phyloP scores from a whole-genome alignment of 2,113 vertebrate genomes.

The Hippocampus barbouri region DNA sequence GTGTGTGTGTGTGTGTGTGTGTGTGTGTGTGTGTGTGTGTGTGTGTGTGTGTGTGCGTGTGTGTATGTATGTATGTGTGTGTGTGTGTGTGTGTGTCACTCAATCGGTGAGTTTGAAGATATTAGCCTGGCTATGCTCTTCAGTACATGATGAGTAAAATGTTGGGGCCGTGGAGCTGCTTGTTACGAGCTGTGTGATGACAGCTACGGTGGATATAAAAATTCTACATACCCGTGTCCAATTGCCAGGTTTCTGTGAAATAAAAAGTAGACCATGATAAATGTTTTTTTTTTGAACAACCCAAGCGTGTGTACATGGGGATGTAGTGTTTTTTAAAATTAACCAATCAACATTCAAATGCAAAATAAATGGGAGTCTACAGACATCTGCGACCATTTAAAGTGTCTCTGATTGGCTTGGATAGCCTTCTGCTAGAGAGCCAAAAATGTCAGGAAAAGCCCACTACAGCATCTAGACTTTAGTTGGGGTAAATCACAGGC shows the following conservation, averaged over 20 bases:
- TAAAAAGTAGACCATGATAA: not conserved
- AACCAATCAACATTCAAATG: too few species aligned
- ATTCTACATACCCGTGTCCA: not conserved
- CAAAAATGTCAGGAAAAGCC: too few species aligned
- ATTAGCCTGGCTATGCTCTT: constrained; percentile 31
- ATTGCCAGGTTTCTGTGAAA: not conserved
- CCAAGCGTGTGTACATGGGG: too few species aligned
- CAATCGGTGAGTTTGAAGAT: constrained; percentile 10
- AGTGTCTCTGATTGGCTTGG: too few species aligned
- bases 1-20: constrained; percentile 12
- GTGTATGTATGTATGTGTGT: constrained; percentile 32
- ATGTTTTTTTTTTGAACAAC: too few species aligned
- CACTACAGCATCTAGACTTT: too few species aligned
- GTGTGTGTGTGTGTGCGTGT: constrained; percentile 33
- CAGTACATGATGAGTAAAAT: constrained; percentile 45
- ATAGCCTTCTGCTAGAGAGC: too few species aligned
- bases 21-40: not conserved
- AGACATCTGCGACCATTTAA: too few species aligned
- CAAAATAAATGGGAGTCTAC: too few species aligned
- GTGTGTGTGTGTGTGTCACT: constrained; percentile 30
- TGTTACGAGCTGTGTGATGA: constrained; percentile 18
- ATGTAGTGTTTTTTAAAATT: too few species aligned
- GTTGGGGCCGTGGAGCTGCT: constrained; percentile 6
- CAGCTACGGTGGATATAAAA: not conserved
- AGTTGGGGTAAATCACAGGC: too few species aligned